Percentiles rank a stretch among this genome's conserved stretches.
These are phyloP conservation scores for Drosophila longiperda DNA, from an alignment of 2,888 invertebrate species.

Conservation along the genomic window DNA sequence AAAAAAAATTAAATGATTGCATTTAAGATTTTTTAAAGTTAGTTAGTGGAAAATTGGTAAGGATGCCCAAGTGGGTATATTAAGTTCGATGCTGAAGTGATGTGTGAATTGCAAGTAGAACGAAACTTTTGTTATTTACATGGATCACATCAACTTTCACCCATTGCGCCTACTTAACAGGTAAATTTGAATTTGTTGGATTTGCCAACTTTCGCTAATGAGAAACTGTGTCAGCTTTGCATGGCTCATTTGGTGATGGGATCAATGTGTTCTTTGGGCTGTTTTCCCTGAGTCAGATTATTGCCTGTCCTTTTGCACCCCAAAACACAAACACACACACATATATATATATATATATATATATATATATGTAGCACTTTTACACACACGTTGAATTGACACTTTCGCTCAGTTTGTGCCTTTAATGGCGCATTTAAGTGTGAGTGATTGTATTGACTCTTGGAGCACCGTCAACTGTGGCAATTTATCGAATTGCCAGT, in stretches of 20 bases:
- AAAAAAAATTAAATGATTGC: neutral
- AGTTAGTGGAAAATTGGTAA: neutral
- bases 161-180: neutral
- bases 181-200: conserved; percentile 11
- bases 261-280: conserved; percentile 14
- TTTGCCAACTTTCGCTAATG: conserved; percentile 29
- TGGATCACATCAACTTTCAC: neutral
- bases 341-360: neutral
- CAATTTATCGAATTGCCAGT: conserved; percentile 49
- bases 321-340: neutral
- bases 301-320: neutral
- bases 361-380: neutral
- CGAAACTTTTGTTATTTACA: neutral
- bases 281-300: conserved; percentile 1
- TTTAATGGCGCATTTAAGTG: conserved; percentile 56
- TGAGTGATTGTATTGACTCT: conserved; percentile 47
- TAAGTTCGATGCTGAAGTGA: neutral
- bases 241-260: conserved; percentile 14
- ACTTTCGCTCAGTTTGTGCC: conserved; percentile 35
- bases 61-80: neutral
- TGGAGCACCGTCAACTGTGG: conserved; percentile 19
- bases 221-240: conserved; percentile 16
- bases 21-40: neutral
- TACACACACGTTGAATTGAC: conserved; percentile 3
- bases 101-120: neutral